Percentiles rank a stretch among this genome's conserved stretches.
Evolutionary conservation across 2,888 invertebrate species (phyloP).

Genomic region (Pogonocherus hispidulus): DNA sequence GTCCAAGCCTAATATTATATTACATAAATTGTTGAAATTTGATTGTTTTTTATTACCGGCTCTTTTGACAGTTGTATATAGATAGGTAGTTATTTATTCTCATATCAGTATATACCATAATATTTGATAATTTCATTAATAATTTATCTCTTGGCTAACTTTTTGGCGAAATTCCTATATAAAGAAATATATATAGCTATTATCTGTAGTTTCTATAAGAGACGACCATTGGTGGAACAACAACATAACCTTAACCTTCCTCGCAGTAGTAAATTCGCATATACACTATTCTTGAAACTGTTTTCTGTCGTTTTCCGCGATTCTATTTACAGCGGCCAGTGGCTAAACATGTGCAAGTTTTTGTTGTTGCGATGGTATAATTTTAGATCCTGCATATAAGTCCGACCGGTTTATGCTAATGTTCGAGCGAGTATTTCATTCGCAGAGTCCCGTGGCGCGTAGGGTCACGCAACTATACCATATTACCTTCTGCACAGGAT

Average conservation of each 20-base stretch:
- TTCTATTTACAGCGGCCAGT: constrained; percentile 63
- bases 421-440: constrained; percentile 64
- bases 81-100: too few species aligned
- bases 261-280: constrained; percentile 17
- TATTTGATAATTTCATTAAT: too few species aligned
- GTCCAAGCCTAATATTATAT: too few species aligned
- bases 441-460: constrained; percentile 56
- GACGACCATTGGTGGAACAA: constrained; percentile 6
- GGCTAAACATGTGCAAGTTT: constrained; percentile 64
- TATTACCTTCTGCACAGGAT: constrained; percentile 18
- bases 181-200: too few species aligned
- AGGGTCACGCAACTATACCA: constrained; percentile 48
- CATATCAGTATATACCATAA: too few species aligned
- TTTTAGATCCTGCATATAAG: constrained; percentile 60
- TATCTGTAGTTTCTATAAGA: too few species aligned
- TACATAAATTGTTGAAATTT: too few species aligned
- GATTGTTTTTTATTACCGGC: too few species aligned
- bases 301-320: constrained; percentile 36
- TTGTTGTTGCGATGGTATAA: constrained; percentile 64
- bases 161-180: too few species aligned
- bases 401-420: constrained; percentile 59
- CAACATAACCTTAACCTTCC: neutral
- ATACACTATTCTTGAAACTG: constrained; percentile 29
- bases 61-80: too few species aligned
- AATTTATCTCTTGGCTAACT: too few species aligned